Conservation (phyloP, 2,113 vertebrate species). For the Petrocephalus zakoni region DNA sequence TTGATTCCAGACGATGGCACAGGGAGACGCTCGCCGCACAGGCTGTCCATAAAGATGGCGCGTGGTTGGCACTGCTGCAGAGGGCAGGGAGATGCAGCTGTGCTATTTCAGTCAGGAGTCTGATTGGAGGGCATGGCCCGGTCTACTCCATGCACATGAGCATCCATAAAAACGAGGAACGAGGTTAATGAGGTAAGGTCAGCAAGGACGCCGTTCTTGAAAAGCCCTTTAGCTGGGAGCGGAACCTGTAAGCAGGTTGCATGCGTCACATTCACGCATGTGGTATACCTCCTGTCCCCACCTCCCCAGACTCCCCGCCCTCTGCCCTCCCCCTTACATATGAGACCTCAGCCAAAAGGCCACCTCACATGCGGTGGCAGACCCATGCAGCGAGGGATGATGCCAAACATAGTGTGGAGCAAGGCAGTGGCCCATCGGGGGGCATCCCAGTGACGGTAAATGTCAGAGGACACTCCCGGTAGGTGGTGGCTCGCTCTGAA, state of each 20-base stretch:
- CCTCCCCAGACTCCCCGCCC: neutral
- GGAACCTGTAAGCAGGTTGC: neutral
- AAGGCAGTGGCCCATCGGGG: conserved; percentile 44
- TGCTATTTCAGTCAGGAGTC: neutral
- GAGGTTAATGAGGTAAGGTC: neutral
- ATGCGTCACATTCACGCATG: neutral
- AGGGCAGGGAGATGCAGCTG: neutral
- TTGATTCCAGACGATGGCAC: neutral
- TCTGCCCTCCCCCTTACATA: neutral
- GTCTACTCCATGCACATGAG: neutral
- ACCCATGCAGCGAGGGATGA: neutral
- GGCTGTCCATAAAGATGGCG: neutral
- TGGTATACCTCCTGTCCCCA: neutral
- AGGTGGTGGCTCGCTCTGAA: conserved; percentile 51
- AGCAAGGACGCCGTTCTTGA: too few relatives aligned
- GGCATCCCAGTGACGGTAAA: conserved; percentile 58
- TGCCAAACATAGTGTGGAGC: neutral
- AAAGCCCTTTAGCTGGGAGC: neutral
- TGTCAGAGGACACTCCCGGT: conserved; percentile 61
- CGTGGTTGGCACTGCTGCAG: neutral
- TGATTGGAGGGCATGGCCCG: neutral
- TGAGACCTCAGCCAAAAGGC: neutral
- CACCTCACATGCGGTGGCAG: neutral
- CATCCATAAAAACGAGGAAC: neutral
- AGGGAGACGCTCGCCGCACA: neutral